phyloP scores from a whole-genome alignment of 2,888 invertebrate species.

The Dione vanillae region DNA sequence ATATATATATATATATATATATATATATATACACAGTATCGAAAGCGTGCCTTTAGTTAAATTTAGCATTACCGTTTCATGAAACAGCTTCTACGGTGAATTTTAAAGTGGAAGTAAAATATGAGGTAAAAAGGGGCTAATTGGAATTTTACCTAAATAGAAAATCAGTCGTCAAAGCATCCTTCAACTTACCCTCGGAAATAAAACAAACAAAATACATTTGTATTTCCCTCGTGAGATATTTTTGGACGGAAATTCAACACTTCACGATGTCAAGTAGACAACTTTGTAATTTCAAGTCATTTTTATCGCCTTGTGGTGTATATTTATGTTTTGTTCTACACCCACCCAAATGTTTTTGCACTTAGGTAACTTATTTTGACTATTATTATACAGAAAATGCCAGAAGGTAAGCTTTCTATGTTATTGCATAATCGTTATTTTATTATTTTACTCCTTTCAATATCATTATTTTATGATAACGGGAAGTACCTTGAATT shows the following conservation, averaged over 20 bases:
- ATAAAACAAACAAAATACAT: conserved; percentile 24
- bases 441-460: too few species aligned
- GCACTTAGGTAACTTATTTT: background rate
- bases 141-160: conserved; percentile 1
- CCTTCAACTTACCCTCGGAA: conserved; percentile 3
- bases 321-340: conserved; percentile 1
- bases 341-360: background rate
- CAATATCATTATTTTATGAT: too few species aligned
- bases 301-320: background rate
- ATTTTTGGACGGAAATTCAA: conserved; percentile 11
- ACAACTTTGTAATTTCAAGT: conserved; percentile 13
- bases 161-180: conserved; percentile 18
- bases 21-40: background rate
- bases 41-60: background rate
- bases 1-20: too few species aligned
- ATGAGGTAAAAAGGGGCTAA: conserved; percentile 9
- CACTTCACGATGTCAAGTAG: conserved; percentile 12
- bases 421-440: too few species aligned
- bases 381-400: too few species aligned
- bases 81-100: background rate
- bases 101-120: conserved; percentile 1
- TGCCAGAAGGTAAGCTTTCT: too few species aligned
- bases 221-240: conserved; percentile 7
- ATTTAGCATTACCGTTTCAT: background rate
- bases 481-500: too few species aligned